Base-by-base conservation (phyloP, 2,797 vertebrate species). In the Microctenopoma steveboyesi region DNA sequence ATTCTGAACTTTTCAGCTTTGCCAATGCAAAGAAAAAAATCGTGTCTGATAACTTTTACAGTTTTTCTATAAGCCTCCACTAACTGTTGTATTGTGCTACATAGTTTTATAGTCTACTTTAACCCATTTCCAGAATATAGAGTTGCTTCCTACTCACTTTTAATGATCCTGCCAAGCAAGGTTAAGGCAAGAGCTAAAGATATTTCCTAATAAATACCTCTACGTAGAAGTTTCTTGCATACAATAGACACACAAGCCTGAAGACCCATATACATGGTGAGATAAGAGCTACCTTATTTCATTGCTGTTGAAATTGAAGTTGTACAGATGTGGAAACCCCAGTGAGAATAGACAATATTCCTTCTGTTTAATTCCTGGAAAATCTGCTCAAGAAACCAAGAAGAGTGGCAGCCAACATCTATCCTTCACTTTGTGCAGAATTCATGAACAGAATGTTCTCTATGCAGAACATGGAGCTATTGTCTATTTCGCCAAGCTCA, bases 361-460 rank as follows among this genome's bases (percentile, higher is more conserved):
- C 72, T 52, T 83, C 69, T 78, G 89, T 90, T 88, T 87, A 92
- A 93, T 91, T 87, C 89, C 85, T 30, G 53, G 76, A 89, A 91
- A 92, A 91, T 91, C 82, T 90, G 76, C 79, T 83, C 78, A 77
- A 76, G 81, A 86, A 86, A 83, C 54, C 76, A 76, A 76, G 69
- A 74, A 81, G 70, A 83, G 78, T 83, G 79, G 81, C 66, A 80
- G 69, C 75, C 88, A 85, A 88, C 73, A 80, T 79, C 75, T 68
- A 73, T 86, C 64, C 73, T 70, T 72, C 14, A 63, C 74, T 86
- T 88, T 90, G 87, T 87, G 65, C 59, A 4, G 78, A 81, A 79
- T 91, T 86, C 78, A 86, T 83, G 79, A 84, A 83, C 86, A 82
- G 62, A 87, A 76, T 85, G 78, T 85, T 90, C 69, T 76, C 69